Evolutionary conservation across 2,113 vertebrate species (phyloP), one percentile per base, ranked within the genome.

Genomic region (Holacanthus passer): DNA sequence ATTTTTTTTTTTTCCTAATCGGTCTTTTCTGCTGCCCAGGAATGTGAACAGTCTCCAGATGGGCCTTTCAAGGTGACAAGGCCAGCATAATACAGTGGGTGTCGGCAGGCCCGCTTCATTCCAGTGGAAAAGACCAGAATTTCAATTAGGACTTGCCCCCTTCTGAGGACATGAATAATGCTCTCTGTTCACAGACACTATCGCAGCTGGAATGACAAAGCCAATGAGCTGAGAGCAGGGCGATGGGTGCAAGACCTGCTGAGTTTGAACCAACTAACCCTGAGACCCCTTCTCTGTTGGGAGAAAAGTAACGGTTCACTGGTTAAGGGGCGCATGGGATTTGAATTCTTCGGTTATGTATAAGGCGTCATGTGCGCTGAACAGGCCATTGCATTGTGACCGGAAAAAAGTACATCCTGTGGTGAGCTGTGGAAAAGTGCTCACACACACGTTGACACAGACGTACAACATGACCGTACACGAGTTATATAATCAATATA

Each of bases 81-180:
- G 70, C 88, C 80, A 69, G 88, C 43, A 91, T 90, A 93, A 93
- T 92, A 92, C 84, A 92, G 90, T 90, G 90, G 77, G 88, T 87
- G 88, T 88, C 73, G 20, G 81, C 60, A 16, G 83, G 47, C 81
- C 74, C 24, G 62, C 86, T 92, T 88, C 84, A 90, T 91, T 93
- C 84, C 89, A 86, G 73, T 82, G 76, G 80, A 89, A 93, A 88
- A 85, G 93, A 88, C 89, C 19, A 87, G 94, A 95, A 95, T 95
- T 92, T 94, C 90, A 95, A 94, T 95, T 93, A 93, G 93, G 86
- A 87, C 64, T 74, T 82, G 87, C 88, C 88, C 90, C 91, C 89
- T 87, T 83, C 88, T 77, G 88, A 86, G 92, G 86, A 91, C 90
- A 89, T 93, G 93, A 94, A 94, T 94, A 93, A 94, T 93, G 89